phyloP scores from a whole-genome alignment of 64 coral and sea anemone species.

The Montipora capricornis region DNA sequence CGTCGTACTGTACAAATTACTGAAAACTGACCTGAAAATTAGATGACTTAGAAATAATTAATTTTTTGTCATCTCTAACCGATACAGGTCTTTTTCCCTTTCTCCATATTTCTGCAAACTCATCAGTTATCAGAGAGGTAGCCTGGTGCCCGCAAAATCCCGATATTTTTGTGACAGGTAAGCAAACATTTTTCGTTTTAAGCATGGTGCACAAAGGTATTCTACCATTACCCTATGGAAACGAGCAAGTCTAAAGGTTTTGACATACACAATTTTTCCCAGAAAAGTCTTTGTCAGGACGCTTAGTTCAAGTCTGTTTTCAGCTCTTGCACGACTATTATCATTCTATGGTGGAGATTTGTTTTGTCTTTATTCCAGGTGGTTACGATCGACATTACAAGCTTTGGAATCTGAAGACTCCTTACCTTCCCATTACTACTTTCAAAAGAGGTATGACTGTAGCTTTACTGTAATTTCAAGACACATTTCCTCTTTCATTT shows the following conservation, averaged over 20 bases:
- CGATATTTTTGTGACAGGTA: constrained; percentile 55
- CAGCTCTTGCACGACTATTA: no score
- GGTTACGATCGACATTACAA: constrained; percentile 47
- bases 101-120: constrained; percentile 38
- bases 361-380: constrained; percentile 12
- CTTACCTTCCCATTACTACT: background rate
- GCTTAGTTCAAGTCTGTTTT: no score
- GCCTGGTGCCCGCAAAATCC: constrained; percentile 51
- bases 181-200: background rate
- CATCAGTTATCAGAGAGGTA: constrained; percentile 44
- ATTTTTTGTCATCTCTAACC: background rate
- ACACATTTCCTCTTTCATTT: background rate
- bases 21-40: no score
- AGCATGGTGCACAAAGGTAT: no score
- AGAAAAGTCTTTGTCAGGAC: no score
- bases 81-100: constrained; percentile 41
- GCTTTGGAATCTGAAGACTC: constrained; percentile 57
- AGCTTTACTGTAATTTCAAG: background rate
- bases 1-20: no score
- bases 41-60: background rate
- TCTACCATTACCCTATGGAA: background rate
- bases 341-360: background rate
- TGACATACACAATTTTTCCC: no score
- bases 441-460: constrained; percentile 16
- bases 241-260: background rate